phyloP scores from a whole-genome alignment of 2,113 vertebrate species.

The Dasyurus viverrinus region DNA sequence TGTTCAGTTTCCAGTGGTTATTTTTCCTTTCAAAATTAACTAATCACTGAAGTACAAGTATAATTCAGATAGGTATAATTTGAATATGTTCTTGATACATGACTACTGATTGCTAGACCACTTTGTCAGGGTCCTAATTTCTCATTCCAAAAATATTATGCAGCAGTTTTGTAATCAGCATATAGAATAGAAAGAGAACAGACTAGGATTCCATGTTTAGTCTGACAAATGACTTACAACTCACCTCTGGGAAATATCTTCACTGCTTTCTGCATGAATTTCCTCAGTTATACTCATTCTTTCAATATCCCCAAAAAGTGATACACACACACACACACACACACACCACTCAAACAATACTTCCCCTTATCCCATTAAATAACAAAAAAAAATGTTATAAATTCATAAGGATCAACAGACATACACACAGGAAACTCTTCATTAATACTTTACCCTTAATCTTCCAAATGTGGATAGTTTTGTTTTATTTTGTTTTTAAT shows the following conservation, averaged over 20 bases:
- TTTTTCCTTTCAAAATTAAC: neutral
- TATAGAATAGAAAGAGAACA: neutral
- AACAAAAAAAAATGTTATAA: neutral
- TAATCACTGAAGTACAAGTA: neutral
- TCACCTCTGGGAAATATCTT: neutral
- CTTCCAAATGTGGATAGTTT: slow-evolving; percentile 5
- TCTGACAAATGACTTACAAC: neutral
- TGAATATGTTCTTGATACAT: accelerated
- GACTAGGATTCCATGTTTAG: neutral
- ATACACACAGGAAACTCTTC: neutral
- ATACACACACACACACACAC: neutral
- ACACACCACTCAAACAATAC: too few species aligned
- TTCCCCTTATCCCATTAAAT: neutral
- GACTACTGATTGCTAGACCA: neutral
- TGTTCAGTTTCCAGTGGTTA: neutral
- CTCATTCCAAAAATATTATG: neutral
- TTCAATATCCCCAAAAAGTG: slow-evolving; percentile 15
- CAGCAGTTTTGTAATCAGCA: neutral
- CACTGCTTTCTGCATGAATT: neutral
- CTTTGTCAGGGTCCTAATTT: neutral
- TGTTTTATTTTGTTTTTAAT: slow-evolving; percentile 36
- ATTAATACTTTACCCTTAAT: neutral
- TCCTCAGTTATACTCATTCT: slow-evolving; percentile 41
- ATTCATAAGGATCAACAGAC: too few species aligned
- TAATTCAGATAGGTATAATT: neutral